These are phyloP conservation scores for Lampropteryx suffumata DNA, from an alignment of 2,888 invertebrate species.

Conservation along the genomic window DNA sequence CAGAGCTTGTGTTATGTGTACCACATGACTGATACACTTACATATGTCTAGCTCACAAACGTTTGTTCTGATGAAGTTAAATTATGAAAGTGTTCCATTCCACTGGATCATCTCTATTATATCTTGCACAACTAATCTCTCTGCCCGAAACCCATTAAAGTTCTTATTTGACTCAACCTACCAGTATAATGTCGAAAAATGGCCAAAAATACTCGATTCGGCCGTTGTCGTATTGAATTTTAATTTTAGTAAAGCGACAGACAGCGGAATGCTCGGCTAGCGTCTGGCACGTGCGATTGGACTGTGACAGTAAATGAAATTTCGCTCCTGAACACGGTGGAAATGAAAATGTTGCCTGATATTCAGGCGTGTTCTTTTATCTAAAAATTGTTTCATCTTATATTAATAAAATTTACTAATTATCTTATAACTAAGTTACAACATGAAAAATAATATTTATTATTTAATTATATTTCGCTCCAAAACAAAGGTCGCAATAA, in stretches of 20 bases:
- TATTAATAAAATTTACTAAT: too few relatives aligned
- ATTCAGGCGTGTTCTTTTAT: too few relatives aligned
- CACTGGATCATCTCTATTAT: neutral
- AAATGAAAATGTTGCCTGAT: neutral
- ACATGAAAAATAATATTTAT: too few relatives aligned
- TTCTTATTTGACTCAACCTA: constrained; percentile 2
- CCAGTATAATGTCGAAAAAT: constrained; percentile 29
- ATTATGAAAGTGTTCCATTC: neutral
- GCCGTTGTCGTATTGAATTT: constrained; percentile 38
- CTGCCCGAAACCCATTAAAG: constrained; percentile 26
- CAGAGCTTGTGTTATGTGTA: too few relatives aligned
- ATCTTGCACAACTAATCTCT: neutral
- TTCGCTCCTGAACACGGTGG: constrained; percentile 20
- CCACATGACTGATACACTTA: too few relatives aligned
- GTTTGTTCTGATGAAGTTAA: too few relatives aligned
- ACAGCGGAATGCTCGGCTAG: constrained; percentile 39
- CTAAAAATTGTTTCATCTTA: too few relatives aligned
- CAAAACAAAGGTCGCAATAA: too few relatives aligned
- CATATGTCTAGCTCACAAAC: too few relatives aligned
- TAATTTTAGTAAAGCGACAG: constrained; percentile 37
- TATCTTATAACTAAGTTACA: too few relatives aligned
- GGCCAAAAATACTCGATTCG: constrained; percentile 37
- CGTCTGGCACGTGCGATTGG: constrained; percentile 41
- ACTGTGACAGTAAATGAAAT: constrained; percentile 45
- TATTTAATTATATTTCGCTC: too few relatives aligned